Base-by-base conservation (phyloP, 2,113 vertebrate species). In the Empidonax traillii region DNA sequence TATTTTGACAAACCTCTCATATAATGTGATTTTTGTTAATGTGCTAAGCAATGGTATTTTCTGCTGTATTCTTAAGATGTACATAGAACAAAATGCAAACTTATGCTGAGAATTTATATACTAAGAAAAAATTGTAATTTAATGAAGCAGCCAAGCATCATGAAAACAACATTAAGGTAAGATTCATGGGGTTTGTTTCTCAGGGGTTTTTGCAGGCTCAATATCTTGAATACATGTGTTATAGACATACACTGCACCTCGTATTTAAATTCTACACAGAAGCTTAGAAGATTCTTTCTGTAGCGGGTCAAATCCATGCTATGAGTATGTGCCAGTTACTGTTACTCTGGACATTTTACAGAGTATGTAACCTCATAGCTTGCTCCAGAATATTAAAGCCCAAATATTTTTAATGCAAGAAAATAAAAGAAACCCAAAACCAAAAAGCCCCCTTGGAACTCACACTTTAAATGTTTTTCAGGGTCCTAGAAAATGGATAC, bases 41-140 rank as follows among this genome's bases (percentile, higher is more conserved):
- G 84, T 95, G 83, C 44, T 96, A 95, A 96, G 90, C 90, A 81
- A 83, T 69, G 92, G 69, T 95, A 56, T 91, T 94, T 91, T 94
- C 86, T 92, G 82, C 75, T 91, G 77, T 95, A 73, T 94, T 93
- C 59, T 87, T 85, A 91, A 92, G 68, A 52, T 39, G 41, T 91
- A 87, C 85, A 89, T 93, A 93, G 93, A 56, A 88, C 37, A 93
- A 91, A 90, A 79, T 21, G 62, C 47, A 93, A 96, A 91, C 24
- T 41, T 91, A 74, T 37, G 39, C 37, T 69, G 55, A 95, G 66
- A 83, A 85, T 68, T 85, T 83, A 65, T 74, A 82, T 56, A 90
- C 88, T 85, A 80, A 84, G 85, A 11, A 93, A 82, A 91, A 95
- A 58, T 9, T 46, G 35, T 93, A 37, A 72, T 84, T 83, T 91